These are phyloP conservation scores for Cryptocheilus praepositus DNA, from an alignment of 2,888 invertebrate genomes.

Conservation along the genomic window DNA sequence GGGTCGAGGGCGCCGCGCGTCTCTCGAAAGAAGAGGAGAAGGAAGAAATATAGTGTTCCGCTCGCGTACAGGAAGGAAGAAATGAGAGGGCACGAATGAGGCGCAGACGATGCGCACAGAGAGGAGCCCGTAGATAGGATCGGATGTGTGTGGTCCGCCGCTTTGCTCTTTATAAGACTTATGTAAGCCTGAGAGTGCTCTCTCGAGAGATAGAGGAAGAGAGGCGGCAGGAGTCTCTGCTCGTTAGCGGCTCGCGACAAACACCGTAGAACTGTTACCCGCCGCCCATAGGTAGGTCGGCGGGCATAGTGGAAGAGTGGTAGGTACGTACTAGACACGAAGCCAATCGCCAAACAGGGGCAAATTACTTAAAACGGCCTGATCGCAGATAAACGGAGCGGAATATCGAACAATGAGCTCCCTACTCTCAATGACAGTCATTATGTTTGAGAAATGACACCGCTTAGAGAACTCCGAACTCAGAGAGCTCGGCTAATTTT, in stretches of 20 bases:
- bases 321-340: background rate
- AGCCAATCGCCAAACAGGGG: constrained; percentile 2
- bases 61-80: constrained; percentile 30
- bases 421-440: no score
- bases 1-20: constrained; percentile 28
- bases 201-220: constrained; percentile 36
- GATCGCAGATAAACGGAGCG: background rate
- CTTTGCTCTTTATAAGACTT: constrained; percentile 74
- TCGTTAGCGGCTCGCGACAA: constrained; percentile 75
- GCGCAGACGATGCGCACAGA: constrained; percentile 49
- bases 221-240: constrained; percentile 52
- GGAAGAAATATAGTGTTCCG: constrained; percentile 32
- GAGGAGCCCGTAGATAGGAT: constrained; percentile 70
- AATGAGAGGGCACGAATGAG: constrained; percentile 30
- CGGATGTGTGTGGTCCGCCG: constrained; percentile 74
- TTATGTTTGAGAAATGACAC: no score
- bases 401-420: no score
- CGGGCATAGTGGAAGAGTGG: constrained; percentile 4
- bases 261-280: constrained; percentile 58
- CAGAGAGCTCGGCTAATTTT: no score
- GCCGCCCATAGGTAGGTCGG: constrained; percentile 25
- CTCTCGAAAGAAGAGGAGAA: constrained; percentile 21
- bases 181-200: constrained; percentile 68
- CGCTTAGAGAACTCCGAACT: no score
- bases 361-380: constrained; percentile 13